These are phyloP conservation scores for Torymus tubicola DNA, from an alignment of 2,888 invertebrate genomes.

Conservation along the genomic window DNA sequence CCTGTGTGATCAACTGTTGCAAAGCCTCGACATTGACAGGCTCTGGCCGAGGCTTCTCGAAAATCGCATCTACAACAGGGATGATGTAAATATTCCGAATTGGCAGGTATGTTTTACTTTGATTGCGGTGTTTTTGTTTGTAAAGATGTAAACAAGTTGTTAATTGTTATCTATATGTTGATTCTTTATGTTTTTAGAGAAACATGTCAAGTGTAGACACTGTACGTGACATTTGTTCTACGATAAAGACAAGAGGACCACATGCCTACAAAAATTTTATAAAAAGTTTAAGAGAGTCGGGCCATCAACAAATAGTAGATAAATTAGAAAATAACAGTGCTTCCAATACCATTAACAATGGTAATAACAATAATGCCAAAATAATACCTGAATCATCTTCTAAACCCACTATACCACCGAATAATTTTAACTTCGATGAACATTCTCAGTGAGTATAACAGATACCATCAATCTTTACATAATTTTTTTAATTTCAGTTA, in stretches of 20 bases:
- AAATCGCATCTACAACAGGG: constrained; percentile 67
- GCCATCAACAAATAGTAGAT: constrained; percentile 64
- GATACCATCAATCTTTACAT: neutral
- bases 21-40: constrained; percentile 61
- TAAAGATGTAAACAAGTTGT: no score
- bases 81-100: constrained; percentile 68
- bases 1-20: constrained; percentile 62
- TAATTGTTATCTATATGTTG: no score
- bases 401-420: neutral
- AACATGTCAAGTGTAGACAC: constrained; percentile 60
- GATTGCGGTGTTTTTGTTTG: no score
- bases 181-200: constrained; percentile 61
- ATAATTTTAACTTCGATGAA: constrained; percentile 41
- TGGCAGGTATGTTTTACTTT: constrained; percentile 65
- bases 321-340: constrained; percentile 41
- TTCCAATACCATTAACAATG: constrained; percentile 32
- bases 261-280: constrained; percentile 68
- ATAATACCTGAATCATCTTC: neutral
- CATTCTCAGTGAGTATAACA: constrained; percentile 51
- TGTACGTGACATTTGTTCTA: constrained; percentile 64
- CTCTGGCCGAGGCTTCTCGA: constrained; percentile 70
- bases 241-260: constrained; percentile 71
- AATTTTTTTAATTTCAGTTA: neutral
- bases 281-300: constrained; percentile 65
- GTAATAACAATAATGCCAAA: constrained; percentile 40